Evolutionary conservation across 2,797 vertebrate genomes (phyloP).

Genomic region (Borostomias antarcticus): DNA sequence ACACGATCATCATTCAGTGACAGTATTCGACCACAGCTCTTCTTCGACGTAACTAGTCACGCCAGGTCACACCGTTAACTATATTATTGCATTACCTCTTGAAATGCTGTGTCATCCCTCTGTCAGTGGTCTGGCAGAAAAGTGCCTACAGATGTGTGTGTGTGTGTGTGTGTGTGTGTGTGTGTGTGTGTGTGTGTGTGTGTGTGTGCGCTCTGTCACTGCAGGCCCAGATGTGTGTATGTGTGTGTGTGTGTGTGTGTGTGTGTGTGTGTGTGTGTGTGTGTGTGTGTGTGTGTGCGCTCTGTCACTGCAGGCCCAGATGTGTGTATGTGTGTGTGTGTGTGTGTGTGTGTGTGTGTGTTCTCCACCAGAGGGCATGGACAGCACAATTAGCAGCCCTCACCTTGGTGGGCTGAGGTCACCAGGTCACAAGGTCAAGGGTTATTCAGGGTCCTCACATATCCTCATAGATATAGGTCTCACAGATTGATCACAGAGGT

Average conservation of each 20-base stretch:
- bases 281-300: conserved; percentile 14
- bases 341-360: conserved; percentile 43
- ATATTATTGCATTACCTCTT: not conserved
- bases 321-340: conserved; percentile 28
- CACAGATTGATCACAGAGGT: conserved; percentile 15
- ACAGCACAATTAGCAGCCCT: conserved; percentile 74
- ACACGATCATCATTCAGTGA: too few relatives aligned
- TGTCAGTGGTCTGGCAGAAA: not conserved
- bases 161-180: conserved; percentile 27
- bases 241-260: not conserved
- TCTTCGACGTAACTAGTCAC: not conserved
- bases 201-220: not conserved
- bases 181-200: not conserved
- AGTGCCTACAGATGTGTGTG: not conserved
- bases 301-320: conserved; percentile 63
- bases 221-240: not conserved
- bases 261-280: not conserved
- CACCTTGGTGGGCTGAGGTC: conserved; percentile 66
- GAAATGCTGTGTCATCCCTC: too few relatives aligned
- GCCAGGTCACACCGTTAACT: not conserved
- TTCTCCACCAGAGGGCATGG: conserved; percentile 58
- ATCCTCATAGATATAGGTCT: conserved; percentile 5
- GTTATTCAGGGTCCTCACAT: conserved; percentile 62
- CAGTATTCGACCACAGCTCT: too few relatives aligned
- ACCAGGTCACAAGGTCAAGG: conserved; percentile 64